Conservation (phyloP, 2,113 vertebrate genomes). For the Paralichthys olivaceus region DNA sequence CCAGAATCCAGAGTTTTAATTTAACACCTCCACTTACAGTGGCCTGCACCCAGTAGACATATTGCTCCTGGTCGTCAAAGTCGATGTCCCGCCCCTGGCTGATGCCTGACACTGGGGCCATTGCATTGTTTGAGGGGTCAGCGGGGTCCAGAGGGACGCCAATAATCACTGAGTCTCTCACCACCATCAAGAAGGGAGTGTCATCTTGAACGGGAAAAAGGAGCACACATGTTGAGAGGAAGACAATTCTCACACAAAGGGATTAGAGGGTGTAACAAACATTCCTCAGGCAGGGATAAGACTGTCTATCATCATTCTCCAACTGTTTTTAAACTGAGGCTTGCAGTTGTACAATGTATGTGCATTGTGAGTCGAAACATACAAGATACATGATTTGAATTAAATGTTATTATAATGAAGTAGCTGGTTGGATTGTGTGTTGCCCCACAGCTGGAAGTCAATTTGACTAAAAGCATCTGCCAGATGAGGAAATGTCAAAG, state of each 20-base stretch:
- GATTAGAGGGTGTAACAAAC: no score
- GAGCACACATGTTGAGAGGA: background rate
- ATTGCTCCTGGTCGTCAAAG: conserved; percentile 79
- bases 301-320: no score
- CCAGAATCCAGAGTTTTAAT: background rate
- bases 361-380: no score
- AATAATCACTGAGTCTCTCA: conserved; percentile 76
- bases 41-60: conserved; percentile 81
- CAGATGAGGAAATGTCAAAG: no score
- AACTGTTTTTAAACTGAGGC: no score
- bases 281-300: background rate
- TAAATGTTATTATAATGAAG: no score
- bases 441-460: no score
- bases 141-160: conserved; percentile 79
- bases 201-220: conserved; percentile 44
- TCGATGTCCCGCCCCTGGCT: conserved; percentile 77
- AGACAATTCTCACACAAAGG: background rate
- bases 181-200: conserved; percentile 79
- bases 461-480: no score
- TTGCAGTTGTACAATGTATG: no score
- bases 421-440: no score
- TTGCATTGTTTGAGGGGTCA: conserved; percentile 80
- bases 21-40: conserved; percentile 62
- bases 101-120: conserved; percentile 76
- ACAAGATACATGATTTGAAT: no score